These are phyloP conservation scores for Phrynocephalus versicolor DNA, from an alignment of 2,113 vertebrate genomes.

Conservation along the genomic window DNA sequence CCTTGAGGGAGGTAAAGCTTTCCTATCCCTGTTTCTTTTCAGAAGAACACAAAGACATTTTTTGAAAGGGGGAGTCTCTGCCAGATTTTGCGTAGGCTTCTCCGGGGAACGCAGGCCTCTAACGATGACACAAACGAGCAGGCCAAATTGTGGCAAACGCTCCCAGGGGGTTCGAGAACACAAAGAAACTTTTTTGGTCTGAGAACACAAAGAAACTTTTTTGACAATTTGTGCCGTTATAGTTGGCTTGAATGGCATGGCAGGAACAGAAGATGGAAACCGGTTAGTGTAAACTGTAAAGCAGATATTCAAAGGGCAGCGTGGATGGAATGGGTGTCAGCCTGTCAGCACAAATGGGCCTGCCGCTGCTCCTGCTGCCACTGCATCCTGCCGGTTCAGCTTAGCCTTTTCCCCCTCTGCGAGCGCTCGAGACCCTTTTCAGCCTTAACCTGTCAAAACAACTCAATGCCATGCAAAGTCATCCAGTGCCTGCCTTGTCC, in stretches of 20 bases:
- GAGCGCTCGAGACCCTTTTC: neutral
- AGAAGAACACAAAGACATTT: constrained; percentile 4
- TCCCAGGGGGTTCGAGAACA: constrained; percentile 20
- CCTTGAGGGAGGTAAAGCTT: constrained; percentile 20
- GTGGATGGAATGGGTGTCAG: constrained; percentile 13
- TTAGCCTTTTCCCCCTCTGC: constrained; percentile 8
- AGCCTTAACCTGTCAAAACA: constrained; percentile 21
- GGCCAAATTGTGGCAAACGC: constrained; percentile 11
- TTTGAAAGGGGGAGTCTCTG: constrained; percentile 3
- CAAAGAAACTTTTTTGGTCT: constrained; percentile 25
- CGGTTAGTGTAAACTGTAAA: constrained; percentile 6
- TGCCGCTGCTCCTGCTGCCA: constrained; percentile 14
- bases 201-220: constrained; percentile 15
- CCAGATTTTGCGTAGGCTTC: neutral
- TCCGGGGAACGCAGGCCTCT: constrained; percentile 1
- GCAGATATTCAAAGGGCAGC: constrained; percentile 22
- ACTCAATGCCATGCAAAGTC: constrained; percentile 13
- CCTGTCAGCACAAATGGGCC: neutral
- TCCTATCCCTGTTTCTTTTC: constrained; percentile 36
- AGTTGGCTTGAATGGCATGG: constrained; percentile 27
- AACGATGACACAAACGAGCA: constrained; percentile 2
- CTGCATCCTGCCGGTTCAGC: neutral
- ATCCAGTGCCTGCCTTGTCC: constrained; percentile 10
- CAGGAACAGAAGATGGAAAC: constrained; percentile 16
- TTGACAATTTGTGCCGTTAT: neutral